A percentile compares a stretch with the other conserved stretches of the same genome.
Conservation (phyloP, 2,888 invertebrate species). For the Tethea ocularis region DNA sequence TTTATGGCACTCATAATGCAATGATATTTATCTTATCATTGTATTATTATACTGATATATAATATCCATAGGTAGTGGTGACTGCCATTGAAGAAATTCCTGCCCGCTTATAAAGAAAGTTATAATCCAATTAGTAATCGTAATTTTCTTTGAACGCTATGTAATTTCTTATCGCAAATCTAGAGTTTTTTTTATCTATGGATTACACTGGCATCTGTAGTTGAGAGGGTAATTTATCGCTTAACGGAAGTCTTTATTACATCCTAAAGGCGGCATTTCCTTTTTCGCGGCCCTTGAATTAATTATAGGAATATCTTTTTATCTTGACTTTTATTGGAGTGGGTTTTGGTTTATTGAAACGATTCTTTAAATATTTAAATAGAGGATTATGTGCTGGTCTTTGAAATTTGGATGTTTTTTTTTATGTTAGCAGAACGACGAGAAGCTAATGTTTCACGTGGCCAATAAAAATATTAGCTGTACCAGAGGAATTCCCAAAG, state of each 20-base stretch:
- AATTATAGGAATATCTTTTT: constrained; percentile 4
- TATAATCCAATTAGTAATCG: neutral
- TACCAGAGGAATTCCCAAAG: too few species aligned
- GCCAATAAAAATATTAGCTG: too few species aligned
- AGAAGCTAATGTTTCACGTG: too few species aligned
- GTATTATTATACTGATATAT: too few species aligned
- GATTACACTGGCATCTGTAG: constrained; percentile 3
- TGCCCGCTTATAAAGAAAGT: too few species aligned
- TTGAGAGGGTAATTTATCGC: constrained; percentile 9
- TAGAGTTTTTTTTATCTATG: neutral
- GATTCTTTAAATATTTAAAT: constrained; percentile 1
- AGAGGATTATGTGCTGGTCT: neutral
- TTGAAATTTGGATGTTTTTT: neutral
- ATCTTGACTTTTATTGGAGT: constrained; percentile 1
- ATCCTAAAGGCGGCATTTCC: constrained; percentile 1
- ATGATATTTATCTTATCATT: too few species aligned
- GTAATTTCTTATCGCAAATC: neutral
- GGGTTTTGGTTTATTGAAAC: neutral
- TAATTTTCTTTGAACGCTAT: neutral
- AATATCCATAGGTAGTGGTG: too few species aligned
- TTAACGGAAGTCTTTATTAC: constrained; percentile 7
- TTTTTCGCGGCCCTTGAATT: constrained; percentile 6
- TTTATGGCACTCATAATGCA: too few species aligned
- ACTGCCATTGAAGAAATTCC: too few species aligned
- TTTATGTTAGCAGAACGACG: neutral